Percentiles rank a stretch among this genome's conserved stretches.
Evolutionary conservation across 2,888 invertebrate genomes (phyloP).

Genomic region (Cantharis rufa): DNA sequence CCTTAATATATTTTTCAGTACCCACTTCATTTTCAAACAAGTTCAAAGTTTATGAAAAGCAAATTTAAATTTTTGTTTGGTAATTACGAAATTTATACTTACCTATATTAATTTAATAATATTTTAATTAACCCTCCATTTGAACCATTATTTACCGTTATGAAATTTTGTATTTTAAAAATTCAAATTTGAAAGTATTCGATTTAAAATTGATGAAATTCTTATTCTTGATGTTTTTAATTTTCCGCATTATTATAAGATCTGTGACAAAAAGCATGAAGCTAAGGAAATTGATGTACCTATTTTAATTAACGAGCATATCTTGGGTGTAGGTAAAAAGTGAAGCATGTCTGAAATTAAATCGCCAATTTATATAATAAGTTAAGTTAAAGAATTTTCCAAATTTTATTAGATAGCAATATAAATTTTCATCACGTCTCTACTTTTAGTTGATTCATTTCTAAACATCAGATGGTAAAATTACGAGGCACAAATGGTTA

Average conservation of each 20-base stretch:
- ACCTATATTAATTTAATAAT: too few species aligned
- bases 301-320: not conserved
- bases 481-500: slow-evolving; percentile 9
- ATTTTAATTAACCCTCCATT: too few species aligned
- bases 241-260: not conserved
- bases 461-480: not conserved
- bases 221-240: not conserved
- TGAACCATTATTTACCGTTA: too few species aligned
- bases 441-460: not conserved
- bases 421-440: not conserved
- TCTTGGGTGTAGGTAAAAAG: not conserved
- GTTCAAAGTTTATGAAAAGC: not conserved
- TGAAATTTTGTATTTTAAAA: too few species aligned
- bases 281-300: not conserved
- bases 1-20: not conserved
- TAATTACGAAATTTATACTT: not conserved
- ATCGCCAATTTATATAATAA: not conserved
- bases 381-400: not conserved
- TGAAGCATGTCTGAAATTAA: not conserved
- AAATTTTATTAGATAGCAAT: not conserved
- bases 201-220: not conserved
- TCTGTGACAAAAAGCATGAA: not conserved
- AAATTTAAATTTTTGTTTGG: not conserved
- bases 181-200: too few species aligned
- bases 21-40: not conserved